These are phyloP conservation scores for Drosophila multiciliata DNA, from an alignment of 2,888 invertebrate species.

Conservation along the genomic window DNA sequence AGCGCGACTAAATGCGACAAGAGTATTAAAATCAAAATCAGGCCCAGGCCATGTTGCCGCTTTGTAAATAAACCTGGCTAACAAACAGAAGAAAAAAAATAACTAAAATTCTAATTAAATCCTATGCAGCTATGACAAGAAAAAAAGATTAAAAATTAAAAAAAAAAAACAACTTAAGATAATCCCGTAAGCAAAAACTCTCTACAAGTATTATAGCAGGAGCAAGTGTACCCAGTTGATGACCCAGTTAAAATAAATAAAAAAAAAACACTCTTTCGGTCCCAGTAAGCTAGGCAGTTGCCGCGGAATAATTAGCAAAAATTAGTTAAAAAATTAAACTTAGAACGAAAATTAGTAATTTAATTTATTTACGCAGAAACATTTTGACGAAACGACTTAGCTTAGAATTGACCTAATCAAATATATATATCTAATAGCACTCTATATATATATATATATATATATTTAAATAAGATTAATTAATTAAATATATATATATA, in stretches of 20 bases:
- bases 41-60: slow-evolving; percentile 7
- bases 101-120: slow-evolving; percentile 7
- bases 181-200: slow-evolving; percentile 43
- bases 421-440: slow-evolving; percentile 26
- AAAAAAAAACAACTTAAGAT: slow-evolving; percentile 7
- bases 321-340: slow-evolving; percentile 40
- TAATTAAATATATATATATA: slow-evolving; percentile 28
- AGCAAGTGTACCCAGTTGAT: slow-evolving; percentile 44
- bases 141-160: background rate
- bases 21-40: slow-evolving; percentile 16
- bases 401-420: slow-evolving; percentile 37
- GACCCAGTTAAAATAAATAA: slow-evolving; percentile 12
- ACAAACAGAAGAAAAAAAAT: background rate
- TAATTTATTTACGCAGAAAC: slow-evolving; percentile 41
- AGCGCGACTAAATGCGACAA: slow-evolving; percentile 78
- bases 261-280: slow-evolving; percentile 26
- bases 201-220: slow-evolving; percentile 60
- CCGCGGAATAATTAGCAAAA: slow-evolving; percentile 53
- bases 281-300: slow-evolving; percentile 46
- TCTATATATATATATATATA: slow-evolving; percentile 30
- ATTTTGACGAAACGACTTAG: slow-evolving; percentile 31
- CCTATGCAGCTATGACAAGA: slow-evolving; percentile 53
- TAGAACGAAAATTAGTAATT: slow-evolving; percentile 42
- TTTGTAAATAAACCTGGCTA: slow-evolving; percentile 38
- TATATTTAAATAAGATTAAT: slow-evolving; percentile 39